Base-by-base conservation (phyloP, 2,888 invertebrate species). In the Agrenia bidenticulata region DNA sequence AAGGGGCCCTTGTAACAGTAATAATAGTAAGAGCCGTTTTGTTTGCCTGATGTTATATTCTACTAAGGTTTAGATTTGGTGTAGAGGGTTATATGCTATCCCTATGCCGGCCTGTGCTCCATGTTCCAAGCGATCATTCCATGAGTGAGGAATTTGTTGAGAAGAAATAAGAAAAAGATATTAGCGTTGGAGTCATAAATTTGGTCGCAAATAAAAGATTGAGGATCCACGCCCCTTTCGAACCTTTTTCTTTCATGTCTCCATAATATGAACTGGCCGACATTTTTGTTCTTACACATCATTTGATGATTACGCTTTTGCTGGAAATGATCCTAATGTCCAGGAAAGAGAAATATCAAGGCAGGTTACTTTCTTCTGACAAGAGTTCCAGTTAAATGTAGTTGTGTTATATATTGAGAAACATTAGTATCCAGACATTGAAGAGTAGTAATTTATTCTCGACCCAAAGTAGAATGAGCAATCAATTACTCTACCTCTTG, bases 201-300 rank as follows among this genome's bases (percentile, higher is more conserved):
- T 73, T 72, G 21, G 69, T 75, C 72, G 75, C 75, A 75, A 75
- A 75, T 75, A 75, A 75, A 75, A 75, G 75, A 75, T 70, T 70
- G 73, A 73, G 69, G 64, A 67, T 61, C 70, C 75, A 73, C 75
- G 73, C 69, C 72, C 66, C 65, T 72, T 41, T 51, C 13, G 67
- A 69, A 71, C 70, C 71, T 70, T 73, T 73, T 71, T 65, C 54
- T 56, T 42, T 53, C 39, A 45, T 45, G 45, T 45, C 19, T 15
- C 19, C 19, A 19, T 45, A 32, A 32, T 7, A 32, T 11, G 5
- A 11, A 32, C 32, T 11, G 32, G 11, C 32, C 32, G 32, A 32
- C 32, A 32, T 32, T 32, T 32, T 7, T n/a, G n/a, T n/a, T n/a
- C n/a, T n/a, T n/a, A 32, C 11, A 32, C 11, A 32, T 32, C 4